phyloP scores from a whole-genome alignment of 2,113 vertebrate species.

The Oreochromis tanganicae region DNA sequence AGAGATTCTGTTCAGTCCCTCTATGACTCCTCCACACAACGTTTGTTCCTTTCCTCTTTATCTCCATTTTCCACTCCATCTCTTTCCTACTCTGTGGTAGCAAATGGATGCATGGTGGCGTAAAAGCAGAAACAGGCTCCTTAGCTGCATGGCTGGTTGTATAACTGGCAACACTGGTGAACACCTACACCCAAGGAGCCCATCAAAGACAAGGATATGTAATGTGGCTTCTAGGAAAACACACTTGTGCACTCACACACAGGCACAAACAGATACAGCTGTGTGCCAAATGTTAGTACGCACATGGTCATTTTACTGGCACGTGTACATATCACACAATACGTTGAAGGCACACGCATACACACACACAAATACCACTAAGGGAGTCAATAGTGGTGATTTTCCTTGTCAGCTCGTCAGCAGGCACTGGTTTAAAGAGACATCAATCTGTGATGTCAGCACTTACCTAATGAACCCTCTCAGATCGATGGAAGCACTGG shows the following conservation, averaged over 20 bases:
- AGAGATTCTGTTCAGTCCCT: background rate
- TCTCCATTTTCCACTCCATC: conserved; percentile 45
- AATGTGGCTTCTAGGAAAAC: conserved; percentile 9
- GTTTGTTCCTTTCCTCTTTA: conserved; percentile 19
- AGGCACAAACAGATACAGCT: conserved; percentile 4
- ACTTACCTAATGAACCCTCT: conserved; percentile 96
- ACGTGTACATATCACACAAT: conserved; percentile 16
- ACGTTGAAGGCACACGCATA: conserved; percentile 35
- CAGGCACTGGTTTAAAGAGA: conserved; percentile 96
- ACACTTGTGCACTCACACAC: background rate
- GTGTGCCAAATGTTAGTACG: background rate
- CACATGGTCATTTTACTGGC: conserved; percentile 25
- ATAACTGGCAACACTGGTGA: conserved; percentile 90
- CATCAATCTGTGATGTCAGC: conserved; percentile 99
- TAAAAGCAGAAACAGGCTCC: conserved; percentile 55
- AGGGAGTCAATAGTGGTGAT: conserved; percentile 88
- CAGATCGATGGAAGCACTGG: conserved; percentile 87
- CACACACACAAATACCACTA: conserved; percentile 70
- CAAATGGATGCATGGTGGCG: conserved; percentile 28
- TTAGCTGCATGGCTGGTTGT: conserved; percentile 71
- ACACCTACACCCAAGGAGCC: conserved; percentile 80
- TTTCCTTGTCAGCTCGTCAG: conserved; percentile 81
- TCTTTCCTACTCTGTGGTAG: conserved; percentile 20
- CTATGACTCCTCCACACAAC: background rate
- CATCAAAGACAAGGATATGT: conserved; percentile 73